Evolutionary conservation across 2,797 vertebrate genomes (phyloP).

Genomic region (Pyrocephalus nanus): DNA sequence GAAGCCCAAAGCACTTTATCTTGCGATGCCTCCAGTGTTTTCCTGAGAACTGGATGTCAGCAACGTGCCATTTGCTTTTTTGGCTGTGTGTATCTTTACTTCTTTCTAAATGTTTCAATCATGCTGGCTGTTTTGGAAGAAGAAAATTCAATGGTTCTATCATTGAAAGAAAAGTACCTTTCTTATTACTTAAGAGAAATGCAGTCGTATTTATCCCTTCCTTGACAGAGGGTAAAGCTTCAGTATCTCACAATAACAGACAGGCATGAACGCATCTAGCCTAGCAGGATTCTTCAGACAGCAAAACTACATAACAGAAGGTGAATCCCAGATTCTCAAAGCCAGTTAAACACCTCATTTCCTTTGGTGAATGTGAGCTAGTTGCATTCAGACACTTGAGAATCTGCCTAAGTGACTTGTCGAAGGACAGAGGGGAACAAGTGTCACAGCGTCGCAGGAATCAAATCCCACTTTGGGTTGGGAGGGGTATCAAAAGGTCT

Average conservation of each 20-base stretch:
- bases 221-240: neutral
- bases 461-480: neutral
- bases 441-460: neutral
- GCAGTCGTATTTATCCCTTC: neutral
- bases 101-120: conserved; percentile 23
- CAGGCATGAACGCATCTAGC: neutral
- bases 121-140: neutral
- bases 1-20: conserved; percentile 68
- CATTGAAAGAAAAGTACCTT: conserved; percentile 26
- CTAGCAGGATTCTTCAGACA: neutral
- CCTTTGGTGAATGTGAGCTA: neutral
- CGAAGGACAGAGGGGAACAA: neutral
- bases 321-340: neutral
- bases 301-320: neutral
- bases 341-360: neutral
- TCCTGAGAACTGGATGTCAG: conserved; percentile 41
- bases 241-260: neutral
- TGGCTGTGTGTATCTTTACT: conserved; percentile 7
- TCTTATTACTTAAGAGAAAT: conserved; percentile 46
- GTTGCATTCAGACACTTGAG: neutral
- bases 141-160: conserved; percentile 23
- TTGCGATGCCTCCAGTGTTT: conserved; percentile 36
- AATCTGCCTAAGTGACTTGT: neutral
- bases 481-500: neutral
- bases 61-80: conserved; percentile 54